Evolutionary conservation across 2,113 vertebrate genomes (phyloP).

Genomic region (Nothocercus nigrocapillus): DNA sequence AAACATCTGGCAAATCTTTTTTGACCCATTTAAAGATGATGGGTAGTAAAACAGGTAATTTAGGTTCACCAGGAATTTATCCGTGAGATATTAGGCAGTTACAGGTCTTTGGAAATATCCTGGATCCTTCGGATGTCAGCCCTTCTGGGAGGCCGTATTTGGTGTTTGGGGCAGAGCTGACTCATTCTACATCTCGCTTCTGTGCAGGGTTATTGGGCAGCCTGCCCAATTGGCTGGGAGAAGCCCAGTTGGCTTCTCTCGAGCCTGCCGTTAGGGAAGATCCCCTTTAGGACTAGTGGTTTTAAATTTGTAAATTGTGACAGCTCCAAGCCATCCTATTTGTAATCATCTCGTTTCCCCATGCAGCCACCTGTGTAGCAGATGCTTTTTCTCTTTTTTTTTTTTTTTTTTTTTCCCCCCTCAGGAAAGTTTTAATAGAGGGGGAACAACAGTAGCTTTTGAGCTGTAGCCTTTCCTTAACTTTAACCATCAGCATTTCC

Average conservation of each 20-base stretch:
- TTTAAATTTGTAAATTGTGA: background rate
- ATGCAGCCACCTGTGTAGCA: background rate
- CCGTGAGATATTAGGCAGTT: background rate
- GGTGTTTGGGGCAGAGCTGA: background rate
- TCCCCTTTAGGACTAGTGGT: background rate
- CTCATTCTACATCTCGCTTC: background rate
- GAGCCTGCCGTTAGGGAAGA: background rate
- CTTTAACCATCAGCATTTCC: rapidly evolving
- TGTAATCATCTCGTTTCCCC: background rate
- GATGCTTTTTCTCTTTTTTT: background rate
- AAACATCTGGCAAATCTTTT: background rate
- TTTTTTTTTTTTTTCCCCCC: background rate
- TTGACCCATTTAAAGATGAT: background rate
- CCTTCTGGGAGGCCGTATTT: background rate
- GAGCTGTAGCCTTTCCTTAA: background rate
- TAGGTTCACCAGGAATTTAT: background rate
- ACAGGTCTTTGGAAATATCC: background rate
- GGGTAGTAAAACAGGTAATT: background rate
- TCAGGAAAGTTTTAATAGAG: background rate
- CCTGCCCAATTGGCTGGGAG: too few relatives aligned
- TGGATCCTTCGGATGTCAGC: background rate
- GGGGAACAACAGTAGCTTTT: background rate
- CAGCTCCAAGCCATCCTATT: background rate
- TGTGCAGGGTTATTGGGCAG: background rate
- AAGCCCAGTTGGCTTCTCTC: background rate